Evolutionary conservation across 1,140 invertebrate species (phyloP).

Genomic region (Drosophila biarmipes): DNA sequence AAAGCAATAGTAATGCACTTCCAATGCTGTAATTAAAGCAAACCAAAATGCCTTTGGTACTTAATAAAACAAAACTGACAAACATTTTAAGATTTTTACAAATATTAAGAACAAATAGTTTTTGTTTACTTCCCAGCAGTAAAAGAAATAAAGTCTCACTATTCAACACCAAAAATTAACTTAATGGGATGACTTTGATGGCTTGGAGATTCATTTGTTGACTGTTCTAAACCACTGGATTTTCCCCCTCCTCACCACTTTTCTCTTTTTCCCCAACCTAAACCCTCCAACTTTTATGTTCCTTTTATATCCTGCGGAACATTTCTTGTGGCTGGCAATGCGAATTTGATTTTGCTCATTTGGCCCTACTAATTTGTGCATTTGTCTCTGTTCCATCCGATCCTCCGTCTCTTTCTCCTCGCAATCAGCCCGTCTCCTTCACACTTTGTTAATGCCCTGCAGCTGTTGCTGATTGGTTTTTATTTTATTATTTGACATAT

Average conservation of each 20-base stretch:
- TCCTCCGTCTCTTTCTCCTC: slow-evolving; percentile 3
- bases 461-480: slow-evolving; percentile 75
- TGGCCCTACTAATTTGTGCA: slow-evolving; percentile 54
- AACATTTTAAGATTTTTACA: neutral
- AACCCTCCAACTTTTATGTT: neutral
- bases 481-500: slow-evolving; percentile 76
- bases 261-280: neutral
- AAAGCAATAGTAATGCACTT: too few relatives aligned
- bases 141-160: slow-evolving; percentile 1
- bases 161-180: neutral
- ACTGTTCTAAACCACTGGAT: slow-evolving; percentile 8
- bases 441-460: slow-evolving; percentile 53
- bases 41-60: too few relatives aligned
- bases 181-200: slow-evolving; percentile 1
- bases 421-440: slow-evolving; percentile 5
- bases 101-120: neutral
- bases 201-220: slow-evolving; percentile 32
- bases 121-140: neutral
- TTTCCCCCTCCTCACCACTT: neutral
- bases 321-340: slow-evolving; percentile 51
- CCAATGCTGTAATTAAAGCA: too few relatives aligned
- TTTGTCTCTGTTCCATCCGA: slow-evolving; percentile 12
- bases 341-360: slow-evolving; percentile 65
- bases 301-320: slow-evolving; percentile 16
- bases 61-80: too few relatives aligned